A percentile compares a stretch with the other conserved stretches of the same genome.
Evolutionary conservation across 2,888 invertebrate species (phyloP).

Genomic region (Meteorus colon): DNA sequence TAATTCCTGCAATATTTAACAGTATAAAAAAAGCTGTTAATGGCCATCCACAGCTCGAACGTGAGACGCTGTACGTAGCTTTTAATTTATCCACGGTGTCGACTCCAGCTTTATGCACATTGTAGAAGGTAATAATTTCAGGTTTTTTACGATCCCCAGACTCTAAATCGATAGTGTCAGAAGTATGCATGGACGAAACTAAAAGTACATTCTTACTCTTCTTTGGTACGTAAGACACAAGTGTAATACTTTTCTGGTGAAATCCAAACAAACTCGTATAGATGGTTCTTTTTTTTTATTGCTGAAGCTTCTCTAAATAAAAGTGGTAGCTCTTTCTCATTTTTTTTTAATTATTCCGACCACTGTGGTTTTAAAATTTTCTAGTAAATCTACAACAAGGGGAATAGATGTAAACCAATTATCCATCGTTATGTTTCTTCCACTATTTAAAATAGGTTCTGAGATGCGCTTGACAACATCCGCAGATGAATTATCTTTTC

Average conservation of each 20-base stretch:
- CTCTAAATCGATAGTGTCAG: slow-evolving; percentile 45
- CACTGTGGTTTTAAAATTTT: slow-evolving; percentile 47
- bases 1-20: slow-evolving; percentile 57
- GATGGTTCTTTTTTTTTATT: slow-evolving; percentile 29
- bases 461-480: slow-evolving; percentile 56
- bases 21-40: slow-evolving; percentile 50
- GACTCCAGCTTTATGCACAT: slow-evolving; percentile 41
- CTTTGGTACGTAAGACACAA: slow-evolving; percentile 59
- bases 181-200: slow-evolving; percentile 50
- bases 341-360: slow-evolving; percentile 52
- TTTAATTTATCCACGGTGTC: slow-evolving; percentile 42
- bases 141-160: slow-evolving; percentile 36
- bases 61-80: slow-evolving; percentile 44
- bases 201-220: slow-evolving; percentile 55
- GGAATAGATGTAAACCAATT: slow-evolving; percentile 61
- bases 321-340: slow-evolving; percentile 51
- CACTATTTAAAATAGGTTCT: slow-evolving; percentile 54
- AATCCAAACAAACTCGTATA: slow-evolving; percentile 43
- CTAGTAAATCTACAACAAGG: slow-evolving; percentile 53
- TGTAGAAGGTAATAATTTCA: slow-evolving; percentile 44
- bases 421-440: slow-evolving; percentile 58
- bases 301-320: slow-evolving; percentile 33
- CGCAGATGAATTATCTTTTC: slow-evolving; percentile 55
- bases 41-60: slow-evolving; percentile 59
- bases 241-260: slow-evolving; percentile 23